These are phyloP conservation scores for Typhlichthys subterraneus DNA, from an alignment of 2,797 vertebrate species.

Conservation along the genomic window DNA sequence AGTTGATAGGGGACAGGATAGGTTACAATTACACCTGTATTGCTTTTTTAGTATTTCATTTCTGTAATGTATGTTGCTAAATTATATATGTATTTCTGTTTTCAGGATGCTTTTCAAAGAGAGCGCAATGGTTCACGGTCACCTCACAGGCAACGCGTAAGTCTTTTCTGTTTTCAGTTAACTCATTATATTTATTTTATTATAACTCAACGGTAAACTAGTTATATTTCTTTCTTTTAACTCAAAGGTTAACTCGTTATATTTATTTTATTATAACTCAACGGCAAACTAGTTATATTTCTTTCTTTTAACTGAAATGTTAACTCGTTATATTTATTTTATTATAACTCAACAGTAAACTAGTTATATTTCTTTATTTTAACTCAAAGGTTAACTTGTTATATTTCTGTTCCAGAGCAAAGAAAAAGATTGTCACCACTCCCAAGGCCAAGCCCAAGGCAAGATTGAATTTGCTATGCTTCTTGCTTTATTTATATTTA, in stretches of 20 bases:
- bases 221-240: too few species aligned
- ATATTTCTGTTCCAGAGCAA: conserved; percentile 77
- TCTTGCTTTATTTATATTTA: neutral
- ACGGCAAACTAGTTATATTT: neutral
- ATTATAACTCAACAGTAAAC: neutral
- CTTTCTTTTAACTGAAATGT: too few species aligned
- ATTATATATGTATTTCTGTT: conserved; percentile 31
- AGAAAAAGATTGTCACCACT: conserved; percentile 89
- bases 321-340: neutral
- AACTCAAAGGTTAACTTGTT: neutral
- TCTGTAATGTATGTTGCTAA: too few species aligned
- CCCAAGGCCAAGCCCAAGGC: conserved; percentile 93
- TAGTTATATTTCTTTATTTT: too few species aligned
- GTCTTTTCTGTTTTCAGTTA: conserved; percentile 61
- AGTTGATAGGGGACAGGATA: too few species aligned
- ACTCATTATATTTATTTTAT: neutral
- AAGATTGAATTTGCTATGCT: conserved; percentile 1
- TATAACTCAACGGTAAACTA: neutral
- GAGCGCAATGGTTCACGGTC: conserved; percentile 90
- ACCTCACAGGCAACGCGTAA: conserved; percentile 94
- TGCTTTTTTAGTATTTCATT: neutral
- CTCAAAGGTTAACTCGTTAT: neutral
- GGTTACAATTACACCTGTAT: neutral
- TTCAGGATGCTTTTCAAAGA: conserved; percentile 95
- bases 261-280: neutral